Evolutionary conservation across 1,140 invertebrate species (phyloP).

Genomic region (Macrobrachium rosenbergii): DNA sequence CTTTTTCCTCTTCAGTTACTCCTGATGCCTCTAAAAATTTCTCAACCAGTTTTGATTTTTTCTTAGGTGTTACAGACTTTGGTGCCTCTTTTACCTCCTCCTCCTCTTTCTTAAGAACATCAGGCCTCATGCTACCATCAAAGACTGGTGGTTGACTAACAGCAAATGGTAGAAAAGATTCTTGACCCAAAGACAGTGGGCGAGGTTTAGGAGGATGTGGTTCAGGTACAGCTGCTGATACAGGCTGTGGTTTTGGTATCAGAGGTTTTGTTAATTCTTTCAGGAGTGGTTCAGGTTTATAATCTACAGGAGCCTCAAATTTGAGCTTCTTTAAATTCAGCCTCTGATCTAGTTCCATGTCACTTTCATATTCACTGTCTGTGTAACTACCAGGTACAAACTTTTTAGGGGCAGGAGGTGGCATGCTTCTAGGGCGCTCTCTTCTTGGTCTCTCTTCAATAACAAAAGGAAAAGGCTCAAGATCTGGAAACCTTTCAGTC

Average conservation of each 20-base stretch:
- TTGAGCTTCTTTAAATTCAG: constrained; percentile 60
- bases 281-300: too few relatives aligned
- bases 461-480: constrained; percentile 65
- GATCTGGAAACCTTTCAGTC: constrained; percentile 61
- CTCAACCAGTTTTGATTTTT: constrained; percentile 58
- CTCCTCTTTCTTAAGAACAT: constrained; percentile 54
- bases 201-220: background rate
- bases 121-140: constrained; percentile 60
- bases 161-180: constrained; percentile 58
- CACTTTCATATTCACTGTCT: constrained; percentile 82
- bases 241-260: too few relatives aligned
- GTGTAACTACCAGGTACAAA: constrained; percentile 80
- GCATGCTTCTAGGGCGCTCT: constrained; percentile 65
- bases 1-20: constrained; percentile 24
- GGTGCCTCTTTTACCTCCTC: constrained; percentile 22
- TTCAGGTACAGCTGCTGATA: background rate
- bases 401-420: constrained; percentile 76
- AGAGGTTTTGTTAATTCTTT: too few relatives aligned
- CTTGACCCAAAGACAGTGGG: constrained; percentile 45
- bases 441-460: constrained; percentile 54
- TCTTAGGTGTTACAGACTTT: constrained; percentile 54
- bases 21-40: constrained; percentile 58
- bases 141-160: constrained; percentile 61
- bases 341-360: constrained; percentile 73
- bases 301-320: constrained; percentile 52